Conservation (phyloP, 2,113 vertebrate species). For the Pyxicephalus adspersus region DNA sequence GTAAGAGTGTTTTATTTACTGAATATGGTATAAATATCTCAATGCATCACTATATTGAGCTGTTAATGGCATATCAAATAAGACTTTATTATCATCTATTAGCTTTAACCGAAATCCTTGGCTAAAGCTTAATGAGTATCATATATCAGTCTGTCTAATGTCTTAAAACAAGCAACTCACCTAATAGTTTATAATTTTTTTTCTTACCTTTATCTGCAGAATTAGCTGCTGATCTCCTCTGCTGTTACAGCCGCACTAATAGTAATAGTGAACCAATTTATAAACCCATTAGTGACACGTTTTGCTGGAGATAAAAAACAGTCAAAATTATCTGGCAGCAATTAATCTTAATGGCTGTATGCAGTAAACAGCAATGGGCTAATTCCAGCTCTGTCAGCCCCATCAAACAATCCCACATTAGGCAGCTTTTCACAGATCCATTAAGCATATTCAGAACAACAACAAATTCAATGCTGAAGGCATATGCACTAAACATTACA, state of each 20-base stretch:
- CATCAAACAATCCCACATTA: constrained; percentile 90
- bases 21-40: constrained; percentile 76
- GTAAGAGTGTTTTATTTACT: constrained; percentile 70
- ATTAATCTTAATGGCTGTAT: constrained; percentile 93
- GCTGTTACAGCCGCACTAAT: constrained; percentile 82
- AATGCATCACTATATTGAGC: constrained; percentile 79
- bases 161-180: constrained; percentile 79
- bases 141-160: constrained; percentile 83
- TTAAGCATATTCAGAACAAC: constrained; percentile 91
- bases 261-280: constrained; percentile 90
- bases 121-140: constrained; percentile 82
- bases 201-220: constrained; percentile 81
- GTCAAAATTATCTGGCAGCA: constrained; percentile 92
- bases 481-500: constrained; percentile 89
- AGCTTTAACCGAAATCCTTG: constrained; percentile 78
- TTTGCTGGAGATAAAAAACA: constrained; percentile 87
- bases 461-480: constrained; percentile 90
- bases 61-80: constrained; percentile 85
- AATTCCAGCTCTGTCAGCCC: constrained; percentile 87
- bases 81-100: constrained; percentile 86
- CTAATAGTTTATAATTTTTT: constrained; percentile 74
- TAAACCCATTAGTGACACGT: constrained; percentile 91
- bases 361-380: constrained; percentile 91
- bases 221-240: constrained; percentile 80
- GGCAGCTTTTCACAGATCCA: constrained; percentile 90